Percentiles rank a stretch among this genome's conserved stretches.
phyloP scores from a whole-genome alignment of 2,888 invertebrate genomes.

The Drosophila nigricruria region DNA sequence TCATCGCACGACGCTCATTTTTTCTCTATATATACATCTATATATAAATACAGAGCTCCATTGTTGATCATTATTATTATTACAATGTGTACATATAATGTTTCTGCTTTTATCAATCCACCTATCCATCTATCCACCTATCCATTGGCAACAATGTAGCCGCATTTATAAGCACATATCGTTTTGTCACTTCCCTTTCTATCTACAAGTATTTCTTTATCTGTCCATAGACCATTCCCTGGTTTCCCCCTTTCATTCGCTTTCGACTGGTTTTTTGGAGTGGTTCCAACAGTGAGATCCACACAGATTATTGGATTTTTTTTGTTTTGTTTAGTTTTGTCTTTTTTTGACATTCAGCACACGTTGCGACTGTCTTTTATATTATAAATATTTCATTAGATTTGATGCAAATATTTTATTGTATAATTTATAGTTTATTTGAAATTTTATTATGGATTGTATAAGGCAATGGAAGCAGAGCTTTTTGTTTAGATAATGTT shows the following conservation, averaged over 20 bases:
- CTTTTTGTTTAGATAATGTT: neutral
- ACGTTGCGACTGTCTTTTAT: constrained; percentile 33
- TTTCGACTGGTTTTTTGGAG: constrained; percentile 41
- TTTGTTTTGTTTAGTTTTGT: neutral
- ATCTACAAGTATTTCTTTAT: constrained; percentile 17
- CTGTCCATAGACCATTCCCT: constrained; percentile 9
- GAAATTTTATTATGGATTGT: neutral
- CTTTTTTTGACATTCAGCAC: constrained; percentile 31
- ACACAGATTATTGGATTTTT: constrained; percentile 16
- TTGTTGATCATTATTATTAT: constrained; percentile 52
- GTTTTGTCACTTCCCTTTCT: constrained; percentile 46
- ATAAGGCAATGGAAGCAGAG: neutral
- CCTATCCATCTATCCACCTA: constrained; percentile 18
- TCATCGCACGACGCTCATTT: constrained; percentile 45
- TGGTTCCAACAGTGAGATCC: constrained; percentile 13
- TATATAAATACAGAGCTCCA: constrained; percentile 34
- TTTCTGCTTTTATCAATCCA: constrained; percentile 34
- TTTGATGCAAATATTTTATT: constrained; percentile 6
- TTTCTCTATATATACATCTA: constrained; percentile 21
- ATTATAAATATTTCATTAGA: constrained; percentile 31
- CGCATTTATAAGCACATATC: constrained; percentile 60
- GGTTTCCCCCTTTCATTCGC: constrained; percentile 17
- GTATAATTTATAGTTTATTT: neutral
- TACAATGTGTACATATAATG: constrained; percentile 39
- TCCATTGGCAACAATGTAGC: constrained; percentile 58